These are phyloP conservation scores for Tineola bisselliella DNA, from an alignment of 2,888 invertebrate species.

Conservation along the genomic window DNA sequence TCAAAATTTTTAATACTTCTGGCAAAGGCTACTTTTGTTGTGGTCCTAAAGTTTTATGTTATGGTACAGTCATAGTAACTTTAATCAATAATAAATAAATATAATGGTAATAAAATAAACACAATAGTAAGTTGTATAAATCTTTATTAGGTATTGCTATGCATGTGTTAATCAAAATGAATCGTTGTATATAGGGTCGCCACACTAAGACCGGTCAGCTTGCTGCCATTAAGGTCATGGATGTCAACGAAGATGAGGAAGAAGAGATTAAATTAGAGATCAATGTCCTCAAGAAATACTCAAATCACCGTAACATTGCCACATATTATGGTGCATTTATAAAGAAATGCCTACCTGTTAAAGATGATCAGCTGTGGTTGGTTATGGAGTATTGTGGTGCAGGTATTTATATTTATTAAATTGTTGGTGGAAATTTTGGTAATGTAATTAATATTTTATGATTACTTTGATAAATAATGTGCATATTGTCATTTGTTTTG, in stretches of 20 bases:
- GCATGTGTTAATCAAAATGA: too few species aligned
- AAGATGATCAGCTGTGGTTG: conserved; percentile 99
- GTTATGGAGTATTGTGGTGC: conserved; percentile 99
- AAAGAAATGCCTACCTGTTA: conserved; percentile 94
- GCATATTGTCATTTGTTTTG: too few species aligned
- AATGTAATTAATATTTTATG: too few species aligned
- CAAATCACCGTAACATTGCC: conserved; percentile 99
- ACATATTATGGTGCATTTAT: conserved; percentile 99
- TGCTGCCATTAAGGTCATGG: conserved; percentile 99
- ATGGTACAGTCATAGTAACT: too few species aligned
- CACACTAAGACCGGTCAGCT: conserved; percentile 99
- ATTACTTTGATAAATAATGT: too few species aligned
- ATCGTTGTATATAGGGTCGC: conserved; percentile 81
- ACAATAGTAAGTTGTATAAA: too few species aligned
- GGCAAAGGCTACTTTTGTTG: too few species aligned
- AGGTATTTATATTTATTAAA: conserved; percentile 48
- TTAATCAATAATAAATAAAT: too few species aligned
- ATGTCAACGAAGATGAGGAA: conserved; percentile 99
- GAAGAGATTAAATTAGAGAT: conserved; percentile 99
- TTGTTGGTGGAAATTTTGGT: conserved; percentile 20
- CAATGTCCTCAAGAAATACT: conserved; percentile 98
- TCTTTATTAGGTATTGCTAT: too few species aligned
- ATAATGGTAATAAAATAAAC: too few species aligned
- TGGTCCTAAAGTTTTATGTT: too few species aligned
- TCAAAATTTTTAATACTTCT: too few species aligned